Evolutionary conservation across 2,113 vertebrate genomes (phyloP).

Genomic region (Atlantisia rogersi): DNA sequence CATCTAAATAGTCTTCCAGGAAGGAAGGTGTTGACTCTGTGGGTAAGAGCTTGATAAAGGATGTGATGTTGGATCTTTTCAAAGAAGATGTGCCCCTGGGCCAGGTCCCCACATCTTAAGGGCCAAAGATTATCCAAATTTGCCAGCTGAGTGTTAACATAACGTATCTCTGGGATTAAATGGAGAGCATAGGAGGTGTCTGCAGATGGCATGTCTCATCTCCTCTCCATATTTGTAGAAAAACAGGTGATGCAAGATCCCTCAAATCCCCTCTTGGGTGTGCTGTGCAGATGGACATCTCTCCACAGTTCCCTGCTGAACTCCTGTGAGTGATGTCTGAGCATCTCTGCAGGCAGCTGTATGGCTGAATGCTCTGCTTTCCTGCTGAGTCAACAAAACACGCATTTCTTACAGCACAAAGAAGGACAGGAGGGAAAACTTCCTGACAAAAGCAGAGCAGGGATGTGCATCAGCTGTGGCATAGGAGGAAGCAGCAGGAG

Average conservation of each 20-base stretch:
- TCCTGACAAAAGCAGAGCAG: background rate
- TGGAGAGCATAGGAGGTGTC: background rate
- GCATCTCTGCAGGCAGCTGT: background rate
- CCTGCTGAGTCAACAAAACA: background rate
- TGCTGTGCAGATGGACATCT: background rate
- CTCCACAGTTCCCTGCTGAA: background rate
- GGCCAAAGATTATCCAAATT: background rate
- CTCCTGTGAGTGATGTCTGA: fast-evolving
- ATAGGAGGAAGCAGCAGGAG: background rate
- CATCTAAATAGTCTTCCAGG: background rate
- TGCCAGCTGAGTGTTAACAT: background rate
- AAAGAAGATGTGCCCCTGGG: background rate
- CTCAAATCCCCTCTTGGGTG: background rate
- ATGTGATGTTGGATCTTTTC: background rate
- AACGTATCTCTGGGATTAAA: background rate
- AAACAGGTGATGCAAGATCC: background rate
- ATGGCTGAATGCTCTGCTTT: background rate
- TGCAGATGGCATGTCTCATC: background rate
- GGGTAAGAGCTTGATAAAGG: background rate
- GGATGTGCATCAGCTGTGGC: background rate
- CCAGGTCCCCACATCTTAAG: background rate
- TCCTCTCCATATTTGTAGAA: background rate
- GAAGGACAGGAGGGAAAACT: background rate
- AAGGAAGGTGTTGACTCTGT: background rate
- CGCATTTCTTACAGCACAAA: background rate